These are phyloP conservation scores for Holothuria scabra DNA, from an alignment of 53 echinoderm and acorn worm species.

Conservation along the genomic window DNA sequence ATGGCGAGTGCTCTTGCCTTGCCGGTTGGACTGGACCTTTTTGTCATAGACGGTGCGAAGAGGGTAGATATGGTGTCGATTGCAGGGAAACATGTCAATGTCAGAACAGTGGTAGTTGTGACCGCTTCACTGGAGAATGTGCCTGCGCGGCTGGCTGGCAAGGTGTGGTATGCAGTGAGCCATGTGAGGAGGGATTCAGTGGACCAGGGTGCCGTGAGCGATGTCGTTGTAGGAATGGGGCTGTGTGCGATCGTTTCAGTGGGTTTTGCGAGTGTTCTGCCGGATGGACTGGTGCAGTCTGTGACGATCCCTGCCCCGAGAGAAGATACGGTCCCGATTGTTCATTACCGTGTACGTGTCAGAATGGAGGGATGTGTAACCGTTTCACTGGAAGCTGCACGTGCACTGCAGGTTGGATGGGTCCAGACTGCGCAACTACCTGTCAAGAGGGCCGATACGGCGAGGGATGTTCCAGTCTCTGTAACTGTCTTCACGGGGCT, in stretches of 20 bases:
- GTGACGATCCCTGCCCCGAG: conserved; percentile 56
- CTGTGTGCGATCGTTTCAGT: conserved; percentile 67
- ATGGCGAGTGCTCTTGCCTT: conserved; percentile 70
- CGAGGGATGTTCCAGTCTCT: conserved; percentile 55
- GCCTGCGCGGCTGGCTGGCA: conserved; percentile 79
- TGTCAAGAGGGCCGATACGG: conserved; percentile 70
- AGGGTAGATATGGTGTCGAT: conserved; percentile 36
- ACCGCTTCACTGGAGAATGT: conserved; percentile 74
- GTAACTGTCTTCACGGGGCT: conserved; percentile 78
- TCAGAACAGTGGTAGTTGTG: conserved; percentile 73
- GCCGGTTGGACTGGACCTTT: conserved; percentile 77
- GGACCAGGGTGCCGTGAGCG: conserved; percentile 64
- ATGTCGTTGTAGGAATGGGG: conserved; percentile 79
- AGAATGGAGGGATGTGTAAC: conserved; percentile 70
- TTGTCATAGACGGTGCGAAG: conserved; percentile 61
- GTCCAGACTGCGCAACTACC: conserved; percentile 53
- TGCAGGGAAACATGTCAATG: conserved; percentile 69
- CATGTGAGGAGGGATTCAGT: conserved; percentile 71
- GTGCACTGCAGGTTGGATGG: conserved; percentile 76
- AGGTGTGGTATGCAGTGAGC: conserved; percentile 62
- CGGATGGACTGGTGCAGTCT: conserved; percentile 69
- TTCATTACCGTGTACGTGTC: conserved; percentile 61
- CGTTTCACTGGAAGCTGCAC: conserved; percentile 62
- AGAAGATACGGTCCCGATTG: conserved; percentile 70
- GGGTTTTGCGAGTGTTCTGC: conserved; percentile 61